Conservation (phyloP, 2,113 vertebrate species). For the cat (Felis catus) region DNA sequence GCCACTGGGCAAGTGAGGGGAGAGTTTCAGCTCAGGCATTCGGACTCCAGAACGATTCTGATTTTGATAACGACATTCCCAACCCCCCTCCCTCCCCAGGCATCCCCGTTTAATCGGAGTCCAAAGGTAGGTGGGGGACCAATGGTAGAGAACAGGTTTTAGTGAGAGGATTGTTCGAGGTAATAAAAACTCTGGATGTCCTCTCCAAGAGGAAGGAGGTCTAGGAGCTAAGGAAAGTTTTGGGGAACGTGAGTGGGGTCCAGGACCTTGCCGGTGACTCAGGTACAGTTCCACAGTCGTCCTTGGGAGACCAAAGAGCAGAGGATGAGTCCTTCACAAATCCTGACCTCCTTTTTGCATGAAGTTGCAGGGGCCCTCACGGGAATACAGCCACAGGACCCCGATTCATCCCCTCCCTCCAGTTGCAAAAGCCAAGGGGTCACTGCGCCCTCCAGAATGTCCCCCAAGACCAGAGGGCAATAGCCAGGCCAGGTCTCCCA, state of each 20-base stretch:
- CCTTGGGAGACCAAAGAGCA: background rate
- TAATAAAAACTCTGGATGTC: background rate
- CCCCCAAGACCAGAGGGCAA: background rate
- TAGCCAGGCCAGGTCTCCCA: background rate
- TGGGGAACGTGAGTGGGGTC: background rate
- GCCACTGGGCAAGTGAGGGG: background rate
- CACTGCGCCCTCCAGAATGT: background rate
- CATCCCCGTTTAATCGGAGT: background rate
- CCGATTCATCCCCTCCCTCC: accelerated
- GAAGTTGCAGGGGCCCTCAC: accelerated
- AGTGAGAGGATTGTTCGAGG: background rate
- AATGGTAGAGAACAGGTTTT: background rate
- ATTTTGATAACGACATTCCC: background rate
- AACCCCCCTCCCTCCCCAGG: background rate
- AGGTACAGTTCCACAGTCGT: background rate
- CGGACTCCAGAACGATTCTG: background rate
- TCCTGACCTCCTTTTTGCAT: background rate
- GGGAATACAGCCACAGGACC: background rate
- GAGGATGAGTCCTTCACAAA: accelerated
- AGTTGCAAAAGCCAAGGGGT: background rate
- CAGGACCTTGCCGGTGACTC: background rate
- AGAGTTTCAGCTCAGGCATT: background rate
- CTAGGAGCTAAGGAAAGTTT: background rate
- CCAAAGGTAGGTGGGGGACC: background rate
- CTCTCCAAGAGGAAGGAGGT: background rate